Evolutionary conservation across 2,888 invertebrate species (phyloP), one percentile per base, ranked within the genome.

Genomic region (Gibbula magus): DNA sequence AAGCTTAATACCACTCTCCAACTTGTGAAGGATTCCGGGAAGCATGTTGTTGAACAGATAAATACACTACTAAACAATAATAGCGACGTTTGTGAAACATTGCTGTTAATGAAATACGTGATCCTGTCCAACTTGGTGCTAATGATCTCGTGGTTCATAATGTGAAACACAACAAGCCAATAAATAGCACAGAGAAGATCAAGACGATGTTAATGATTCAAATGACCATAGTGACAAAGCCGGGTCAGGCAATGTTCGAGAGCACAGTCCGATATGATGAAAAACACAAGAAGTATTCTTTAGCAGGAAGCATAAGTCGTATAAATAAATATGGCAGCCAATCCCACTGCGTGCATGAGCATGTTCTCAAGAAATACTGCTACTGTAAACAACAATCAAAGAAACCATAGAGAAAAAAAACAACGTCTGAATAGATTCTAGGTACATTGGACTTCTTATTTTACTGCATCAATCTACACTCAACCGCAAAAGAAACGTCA

Each of bases 261-360:
- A 75, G 75, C 35, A 79, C 79, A 20, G 76, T 79, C 7, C n/a
- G 20, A 8, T 79, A 79, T 76, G 10, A 56, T 10, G 56, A 56
- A 56, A 25, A 25, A 56, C 7, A 7, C n/a, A 13, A 56, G 5
- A 20, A 56, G 20, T 56, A 56, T 56, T 7, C 20, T 22, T 7
- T 56, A 56, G 5, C 56, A 22, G 56, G 56, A 56, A 25, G 25
- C 20, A 8, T 56, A 7, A 56, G 56, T 56, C 56, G 56, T 20
- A 56, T 56, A n/a, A 56, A 56, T 56, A 56, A 25, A 20, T 56
- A 56, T 56, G 56, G 56, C 7, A 13, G n/a, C 10, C 56, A 56
- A 56, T 56, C 56, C 16, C 56, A 56, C 25, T 56, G 56, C 16
- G 25, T 56, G 20, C 4, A 56, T 56, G 10, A 8, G 20, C 25